Percentiles rank a stretch among this genome's conserved stretches.
phyloP scores from a whole-genome alignment of 2,113 vertebrate species.

The Epinephelus fuscoguttatus region DNA sequence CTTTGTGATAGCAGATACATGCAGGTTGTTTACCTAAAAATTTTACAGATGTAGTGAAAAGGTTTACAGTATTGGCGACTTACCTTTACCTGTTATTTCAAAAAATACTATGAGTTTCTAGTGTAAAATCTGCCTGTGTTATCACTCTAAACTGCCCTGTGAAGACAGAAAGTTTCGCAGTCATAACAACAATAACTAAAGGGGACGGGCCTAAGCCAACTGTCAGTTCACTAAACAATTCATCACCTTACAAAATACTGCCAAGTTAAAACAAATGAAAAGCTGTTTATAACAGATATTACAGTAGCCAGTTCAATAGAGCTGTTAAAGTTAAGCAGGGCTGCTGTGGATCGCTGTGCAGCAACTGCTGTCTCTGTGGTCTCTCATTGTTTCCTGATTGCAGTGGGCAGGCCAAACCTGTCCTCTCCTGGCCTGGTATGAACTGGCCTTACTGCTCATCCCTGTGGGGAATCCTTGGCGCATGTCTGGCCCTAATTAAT shows the following conservation, averaged over 20 bases:
- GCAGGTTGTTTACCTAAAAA: no score
- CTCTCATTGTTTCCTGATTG: conserved; percentile 25
- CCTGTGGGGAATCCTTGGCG: conserved; percentile 73
- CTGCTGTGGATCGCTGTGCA: conserved; percentile 26
- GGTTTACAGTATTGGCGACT: no score
- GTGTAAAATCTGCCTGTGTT: not conserved
- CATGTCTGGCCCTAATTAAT: conserved; percentile 81
- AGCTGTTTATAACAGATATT: not conserved
- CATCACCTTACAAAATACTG: not conserved
- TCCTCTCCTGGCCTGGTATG: conserved; percentile 62
- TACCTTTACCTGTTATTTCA: not conserved
- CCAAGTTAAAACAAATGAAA: conserved; percentile 16
- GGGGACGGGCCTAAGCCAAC: not conserved
- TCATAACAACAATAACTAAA: not conserved
- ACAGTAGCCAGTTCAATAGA: conserved; percentile 9
- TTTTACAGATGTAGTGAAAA: no score
- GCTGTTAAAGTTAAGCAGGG: conserved; percentile 15
- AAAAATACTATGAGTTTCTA: not conserved
- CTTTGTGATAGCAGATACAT: no score
- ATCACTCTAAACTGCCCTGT: not conserved
- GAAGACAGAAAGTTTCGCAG: not conserved
- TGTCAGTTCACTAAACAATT: not conserved
- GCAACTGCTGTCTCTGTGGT: conserved; percentile 5
- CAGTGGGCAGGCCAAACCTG: conserved; percentile 51
- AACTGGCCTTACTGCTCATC: conserved; percentile 60